Percentiles rank a stretch among this genome's conserved stretches.
Evolutionary conservation across 2,113 vertebrate genomes (phyloP).

Genomic region (Gobiocypris rarus): DNA sequence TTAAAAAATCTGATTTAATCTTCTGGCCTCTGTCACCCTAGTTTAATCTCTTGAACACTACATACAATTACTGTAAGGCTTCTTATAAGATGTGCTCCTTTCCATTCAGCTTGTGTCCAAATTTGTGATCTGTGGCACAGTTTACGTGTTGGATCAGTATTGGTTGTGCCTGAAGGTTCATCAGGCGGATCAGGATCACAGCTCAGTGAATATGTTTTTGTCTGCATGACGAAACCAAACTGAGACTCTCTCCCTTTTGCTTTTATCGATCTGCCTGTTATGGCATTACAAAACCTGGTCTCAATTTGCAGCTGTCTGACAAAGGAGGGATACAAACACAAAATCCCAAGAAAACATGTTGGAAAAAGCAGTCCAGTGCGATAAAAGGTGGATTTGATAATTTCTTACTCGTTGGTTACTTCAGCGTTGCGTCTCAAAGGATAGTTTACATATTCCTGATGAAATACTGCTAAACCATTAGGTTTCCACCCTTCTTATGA

Average conservation of each 20-base stretch:
- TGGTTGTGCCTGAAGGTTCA: background rate
- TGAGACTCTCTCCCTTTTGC: background rate
- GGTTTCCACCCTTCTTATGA: slow-evolving; percentile 23
- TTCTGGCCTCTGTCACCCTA: background rate
- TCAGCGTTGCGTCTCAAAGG: background rate
- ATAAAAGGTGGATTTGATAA: background rate
- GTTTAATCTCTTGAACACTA: background rate
- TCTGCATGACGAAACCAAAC: background rate
- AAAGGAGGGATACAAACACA: background rate
- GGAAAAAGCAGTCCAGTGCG: background rate
- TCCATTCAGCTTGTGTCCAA: background rate
- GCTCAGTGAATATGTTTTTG: background rate
- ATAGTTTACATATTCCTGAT: background rate
- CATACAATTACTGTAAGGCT: background rate
- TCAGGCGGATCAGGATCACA: slow-evolving; percentile 30
- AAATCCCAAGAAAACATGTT: background rate
- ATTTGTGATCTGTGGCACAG: background rate
- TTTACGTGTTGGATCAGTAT: background rate
- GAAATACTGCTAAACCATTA: slow-evolving; percentile 10
- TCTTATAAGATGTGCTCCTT: background rate
- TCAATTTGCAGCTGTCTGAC: background rate
- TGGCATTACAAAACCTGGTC: background rate
- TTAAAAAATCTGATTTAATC: background rate
- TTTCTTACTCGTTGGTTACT: background rate
- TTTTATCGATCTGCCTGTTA: background rate